These are phyloP conservation scores for Reinhardtius hippoglossoides DNA, from an alignment of 2,113 vertebrate species.

Conservation along the genomic window DNA sequence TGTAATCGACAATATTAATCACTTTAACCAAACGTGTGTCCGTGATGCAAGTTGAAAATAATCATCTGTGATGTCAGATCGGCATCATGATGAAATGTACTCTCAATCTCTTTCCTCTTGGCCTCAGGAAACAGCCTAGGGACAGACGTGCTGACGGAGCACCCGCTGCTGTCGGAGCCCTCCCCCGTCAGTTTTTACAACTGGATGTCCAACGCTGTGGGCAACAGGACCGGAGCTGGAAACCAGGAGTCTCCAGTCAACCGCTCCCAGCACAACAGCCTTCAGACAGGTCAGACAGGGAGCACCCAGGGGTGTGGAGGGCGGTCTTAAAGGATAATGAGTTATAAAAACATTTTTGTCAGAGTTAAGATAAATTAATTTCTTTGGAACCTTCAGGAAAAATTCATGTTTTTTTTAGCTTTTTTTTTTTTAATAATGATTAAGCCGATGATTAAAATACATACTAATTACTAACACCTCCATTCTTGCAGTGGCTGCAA, in stretches of 20 bases:
- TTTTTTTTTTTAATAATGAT: not conserved
- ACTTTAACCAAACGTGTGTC: no score
- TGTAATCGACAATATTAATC: not conserved
- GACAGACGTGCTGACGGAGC: slow-evolving; percentile 93
- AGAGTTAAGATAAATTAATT: no score
- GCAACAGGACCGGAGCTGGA: slow-evolving; percentile 88
- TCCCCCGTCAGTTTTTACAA: slow-evolving; percentile 98
- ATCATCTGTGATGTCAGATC: not conserved
- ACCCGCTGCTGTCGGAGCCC: slow-evolving; percentile 94
- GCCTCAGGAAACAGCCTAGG: slow-evolving; percentile 87
- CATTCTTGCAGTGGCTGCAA: not conserved
- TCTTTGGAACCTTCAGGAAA: no score
- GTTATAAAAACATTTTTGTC: no score
- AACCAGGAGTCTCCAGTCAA: slow-evolving; percentile 89
- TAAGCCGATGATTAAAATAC: not conserved
- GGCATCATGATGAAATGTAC: not conserved
- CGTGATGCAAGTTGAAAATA: not conserved
- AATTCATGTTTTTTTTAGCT: no score
- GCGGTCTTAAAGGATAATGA: not conserved
- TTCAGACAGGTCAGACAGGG: slow-evolving; percentile 89
- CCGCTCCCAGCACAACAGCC: slow-evolving; percentile 91
- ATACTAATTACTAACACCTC: not conserved
- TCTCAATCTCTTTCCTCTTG: slow-evolving; percentile 1
- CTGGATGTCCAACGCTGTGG: slow-evolving; percentile 99
- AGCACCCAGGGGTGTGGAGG: not conserved